Evolutionary conservation across 1,140 invertebrate genomes (phyloP).

Genomic region (Homarus americanus): DNA sequence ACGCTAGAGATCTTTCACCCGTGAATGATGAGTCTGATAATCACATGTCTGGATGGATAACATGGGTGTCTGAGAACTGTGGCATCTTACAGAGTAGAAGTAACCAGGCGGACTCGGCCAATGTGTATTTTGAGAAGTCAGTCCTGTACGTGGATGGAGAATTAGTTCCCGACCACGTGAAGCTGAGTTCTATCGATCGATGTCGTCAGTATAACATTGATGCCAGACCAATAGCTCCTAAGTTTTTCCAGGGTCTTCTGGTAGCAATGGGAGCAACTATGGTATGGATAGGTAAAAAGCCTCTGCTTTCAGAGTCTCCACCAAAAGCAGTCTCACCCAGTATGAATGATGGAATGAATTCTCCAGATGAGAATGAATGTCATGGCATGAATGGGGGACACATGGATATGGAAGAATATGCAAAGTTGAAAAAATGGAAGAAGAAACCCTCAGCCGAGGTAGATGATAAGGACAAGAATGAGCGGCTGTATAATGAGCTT

Average conservation of each 20-base stretch:
- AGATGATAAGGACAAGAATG: not conserved
- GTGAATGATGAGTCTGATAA: not conserved
- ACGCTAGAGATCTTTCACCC: not conserved
- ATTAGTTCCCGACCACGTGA: not conserved
- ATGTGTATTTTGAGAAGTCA: constrained; percentile 17
- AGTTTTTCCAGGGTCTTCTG: not conserved
- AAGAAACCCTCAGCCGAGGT: not conserved
- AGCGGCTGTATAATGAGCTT: not conserved
- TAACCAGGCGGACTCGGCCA: not conserved
- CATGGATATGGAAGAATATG: not conserved
- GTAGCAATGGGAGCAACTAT: constrained; percentile 43
- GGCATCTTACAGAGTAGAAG: constrained; percentile 26
- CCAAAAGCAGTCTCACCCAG: not conserved
- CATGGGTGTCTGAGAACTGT: not conserved
- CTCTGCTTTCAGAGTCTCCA: not conserved
- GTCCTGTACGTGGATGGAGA: constrained; percentile 45
- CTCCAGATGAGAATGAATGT: not conserved
- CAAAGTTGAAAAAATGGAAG: not conserved
- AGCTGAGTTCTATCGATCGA: constrained; percentile 5
- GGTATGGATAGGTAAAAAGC: constrained; percentile 54
- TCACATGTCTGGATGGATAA: constrained; percentile 42
- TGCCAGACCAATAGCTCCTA: not conserved
- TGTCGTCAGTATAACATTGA: constrained; percentile 32
- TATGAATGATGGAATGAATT: not conserved
- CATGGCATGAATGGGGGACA: not conserved